These are phyloP conservation scores for Dryocosmus kuriphilus DNA, from an alignment of 2,888 invertebrate species.

Conservation along the genomic window DNA sequence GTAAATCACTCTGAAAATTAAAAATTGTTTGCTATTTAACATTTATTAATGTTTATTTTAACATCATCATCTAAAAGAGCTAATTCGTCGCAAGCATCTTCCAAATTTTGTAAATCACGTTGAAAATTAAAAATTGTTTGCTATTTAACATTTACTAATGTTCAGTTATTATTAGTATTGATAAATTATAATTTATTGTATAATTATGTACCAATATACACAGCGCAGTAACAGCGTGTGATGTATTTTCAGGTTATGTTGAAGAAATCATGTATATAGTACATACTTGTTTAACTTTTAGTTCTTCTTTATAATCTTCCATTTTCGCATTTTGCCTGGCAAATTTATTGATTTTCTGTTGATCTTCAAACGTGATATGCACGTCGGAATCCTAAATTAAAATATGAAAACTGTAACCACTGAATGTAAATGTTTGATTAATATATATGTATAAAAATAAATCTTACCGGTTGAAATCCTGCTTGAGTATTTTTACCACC, in stretches of 20 bases:
- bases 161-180: too few species aligned
- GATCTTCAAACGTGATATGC: conserved; percentile 97
- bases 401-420: conserved; percentile 61
- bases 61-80: conserved; percentile 88
- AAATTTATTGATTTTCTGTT: conserved; percentile 98
- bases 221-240: neutral
- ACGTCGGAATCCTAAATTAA: conserved; percentile 88
- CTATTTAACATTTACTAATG: neutral
- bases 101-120: conserved; percentile 94
- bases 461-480: conserved; percentile 86
- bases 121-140: conserved; percentile 64
- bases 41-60: too few species aligned
- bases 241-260: conserved; percentile 25
- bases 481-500: conserved; percentile 78
- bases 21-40: conserved; percentile 13
- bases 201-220: neutral
- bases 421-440: conserved; percentile 57
- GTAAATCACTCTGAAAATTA: conserved; percentile 86
- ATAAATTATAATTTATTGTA: too few species aligned
- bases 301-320: conserved; percentile 93
- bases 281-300: conserved; percentile 87
- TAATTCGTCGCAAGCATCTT: conserved; percentile 95
- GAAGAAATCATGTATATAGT: neutral
- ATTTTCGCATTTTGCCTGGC: conserved; percentile 95
- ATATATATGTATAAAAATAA: conserved; percentile 42